Base-by-base conservation (phyloP, 2,888 invertebrate genomes). In the Clepsis dumicolana region DNA sequence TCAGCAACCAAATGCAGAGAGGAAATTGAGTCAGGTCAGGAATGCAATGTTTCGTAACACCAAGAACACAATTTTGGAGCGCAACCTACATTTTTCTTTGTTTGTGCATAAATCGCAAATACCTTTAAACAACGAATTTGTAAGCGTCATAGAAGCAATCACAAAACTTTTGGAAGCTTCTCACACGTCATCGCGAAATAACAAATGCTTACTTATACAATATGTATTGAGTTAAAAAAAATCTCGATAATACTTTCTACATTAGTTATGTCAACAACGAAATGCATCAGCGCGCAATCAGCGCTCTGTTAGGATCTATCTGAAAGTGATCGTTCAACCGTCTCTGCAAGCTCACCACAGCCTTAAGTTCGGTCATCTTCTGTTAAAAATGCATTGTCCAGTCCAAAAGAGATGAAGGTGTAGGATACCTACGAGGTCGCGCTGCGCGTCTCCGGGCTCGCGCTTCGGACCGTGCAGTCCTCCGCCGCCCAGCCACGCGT, bases 401-500 rank as follows among this genome's bases (percentile, higher is more conserved):
- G 18, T 25, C 24, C 54, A 21, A 53, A 53, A 14, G 41, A 29
- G 29, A 38, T 32, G 16, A 44, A 35, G 61, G 65, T 44, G 59
- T 18, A 35, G 41, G 24, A 48, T 48, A 4, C 10, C 21, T 48
- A 3, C 21, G 21, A 59, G 41, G n/a, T 18, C 80, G 84, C 85
- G 85, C 84, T 82, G 81, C 80, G 73, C 75, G 76, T 72, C 75
- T 73, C 73, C 74, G 44, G 18, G 2, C 16, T 18, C 44, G 79
- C 74, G 72, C 66, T 41, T 35, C 21, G 63, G 25, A 16, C 27
- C 60, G 80, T 80, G 85, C 91, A 92, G 93, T 93, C 80, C 82
- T 74, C 74, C 80, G 77, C 83, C 86, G 86, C 84, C 81, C 80
- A 81, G 81, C 83, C 78, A 71, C 74, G 83, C 85, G 91, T 78